These are phyloP conservation scores for Listrodromus nycthemerus DNA, from an alignment of 2,888 invertebrate genomes.

Conservation along the genomic window DNA sequence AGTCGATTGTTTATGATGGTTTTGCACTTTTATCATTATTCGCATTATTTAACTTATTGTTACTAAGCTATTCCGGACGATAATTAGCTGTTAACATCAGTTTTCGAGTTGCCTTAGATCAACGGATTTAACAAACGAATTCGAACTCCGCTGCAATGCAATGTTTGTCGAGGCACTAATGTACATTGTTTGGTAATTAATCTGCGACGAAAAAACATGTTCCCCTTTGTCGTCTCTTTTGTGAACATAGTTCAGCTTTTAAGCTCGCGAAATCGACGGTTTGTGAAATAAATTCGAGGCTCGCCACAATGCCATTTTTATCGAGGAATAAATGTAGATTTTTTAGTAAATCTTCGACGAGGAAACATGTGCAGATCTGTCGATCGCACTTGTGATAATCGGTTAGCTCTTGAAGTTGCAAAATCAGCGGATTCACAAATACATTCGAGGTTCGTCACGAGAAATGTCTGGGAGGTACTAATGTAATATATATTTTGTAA, in stretches of 20 bases:
- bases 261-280: not conserved
- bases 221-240: not conserved
- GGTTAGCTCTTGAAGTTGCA: no score
- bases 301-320: conserved; percentile 7
- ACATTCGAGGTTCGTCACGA: not conserved
- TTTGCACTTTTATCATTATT: not conserved
- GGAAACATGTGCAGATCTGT: conserved; percentile 1
- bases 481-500: conserved; percentile 9
- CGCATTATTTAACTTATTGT: not conserved
- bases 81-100: not conserved
- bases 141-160: not conserved
- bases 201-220: conserved; percentile 19
- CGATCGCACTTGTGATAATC: conserved; percentile 14
- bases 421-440: conserved; percentile 1
- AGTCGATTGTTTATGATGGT: not conserved
- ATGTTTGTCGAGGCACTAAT: conserved; percentile 44
- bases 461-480: conserved; percentile 39
- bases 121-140: conserved; percentile 7
- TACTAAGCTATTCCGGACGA: not conserved
- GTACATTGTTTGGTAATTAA: not conserved
- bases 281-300: conserved; percentile 4
- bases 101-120: not conserved
- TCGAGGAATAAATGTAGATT: conserved; percentile 36
- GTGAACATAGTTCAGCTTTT: not conserved
- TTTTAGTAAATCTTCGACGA: conserved; percentile 17